Base-by-base conservation (phyloP, 2,113 vertebrate species). In the Mastomys natalensis region DNA sequence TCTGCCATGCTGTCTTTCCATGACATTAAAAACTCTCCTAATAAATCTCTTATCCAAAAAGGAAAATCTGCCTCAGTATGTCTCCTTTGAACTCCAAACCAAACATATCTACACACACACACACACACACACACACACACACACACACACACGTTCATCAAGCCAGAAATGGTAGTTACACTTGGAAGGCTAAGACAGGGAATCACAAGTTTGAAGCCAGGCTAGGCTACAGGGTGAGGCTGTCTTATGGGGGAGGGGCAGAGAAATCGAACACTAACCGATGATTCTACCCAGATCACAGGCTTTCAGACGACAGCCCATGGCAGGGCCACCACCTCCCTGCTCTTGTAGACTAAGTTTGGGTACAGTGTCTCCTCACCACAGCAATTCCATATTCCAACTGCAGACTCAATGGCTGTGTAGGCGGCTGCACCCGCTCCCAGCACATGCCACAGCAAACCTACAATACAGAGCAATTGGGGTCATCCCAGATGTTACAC, bases 261-360 rank as follows among this genome's bases (percentile, higher is more conserved):
- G 37, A 62, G n/a, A 68, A 72, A 29, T 53, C 80, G 95, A 34
- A 87, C 24, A 92, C 53, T 60, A 11, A 77, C 13, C 15, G 45
- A 51, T 82, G 29, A 45, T 66, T 11, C 29, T 92, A 73, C 31
- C 9, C 87, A 68, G 40, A 86, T 62, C 15, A 43, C 4, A 15
- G 2, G 15, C 87, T 84, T 77, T 15, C 26, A 90, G 77, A 93
- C n/a, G 51, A 68, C 0, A 70, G 34, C 26, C 22, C 81, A 51
- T 9, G 7, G 48, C 29, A 90, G 88, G 94, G 87, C 26, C 26
- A 84, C 5, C 37, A 78, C 55, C 24, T 60, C 24, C 31, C 48
- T 82, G 26, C 40, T 68, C 87, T 72, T 84, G 21, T 43, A 86
- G 85, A 77, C 94, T 85, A 89, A 88, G 34, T 86, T 95, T 85